Evolutionary conservation across 1,140 invertebrate species (phyloP), one percentile per base, ranked within the genome.

Genomic region (Delia radicum): DNA sequence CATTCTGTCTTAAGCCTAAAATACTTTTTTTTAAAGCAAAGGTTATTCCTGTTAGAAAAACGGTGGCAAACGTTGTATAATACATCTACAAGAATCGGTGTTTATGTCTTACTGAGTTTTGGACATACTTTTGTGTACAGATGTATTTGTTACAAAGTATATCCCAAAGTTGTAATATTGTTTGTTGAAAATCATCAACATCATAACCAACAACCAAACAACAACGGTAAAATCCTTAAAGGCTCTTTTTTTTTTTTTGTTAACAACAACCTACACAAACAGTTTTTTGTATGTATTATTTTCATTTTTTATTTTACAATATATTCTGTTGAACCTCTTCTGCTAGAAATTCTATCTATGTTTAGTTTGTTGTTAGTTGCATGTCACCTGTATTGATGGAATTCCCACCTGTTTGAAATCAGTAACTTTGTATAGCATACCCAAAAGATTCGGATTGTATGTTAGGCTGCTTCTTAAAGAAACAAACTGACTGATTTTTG

Each of bases 391-490:
- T 55, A 55, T 55, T 55, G 48, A 55, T 55, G 10, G 48, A 24
- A 55, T 55, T 55, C 48, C 48, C 48, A 55, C 48, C 48, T 55
- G 48, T 55, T 55, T 55, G 48, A 55, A 55, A 55, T 55, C 48
- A 55, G 48, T 55, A n/a, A n/a, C n/a, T n/a, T n/a, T n/a, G n/a
- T n/a, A n/a, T n/a, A n/a, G n/a, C n/a, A n/a, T n/a, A n/a, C n/a
- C n/a, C n/a, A n/a, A n/a, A n/a, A n/a, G n/a, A n/a, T n/a, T n/a
- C n/a, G n/a, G n/a, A n/a, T n/a, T n/a, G n/a, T n/a, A n/a, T n/a
- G n/a, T n/a, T n/a, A n/a, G n/a, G n/a, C n/a, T n/a, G n/a, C n/a
- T n/a, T n/a, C n/a, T n/a, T n/a, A n/a, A n/a, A n/a, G n/a, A n/a
- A n/a, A n/a, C n/a, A n/a, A n/a, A n/a, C n/a, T n/a, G n/a, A n/a